A percentile compares a stretch with the other conserved stretches of the same genome.
These are phyloP conservation scores for Tolypeutes matacus DNA, from an alignment of 2,797 vertebrate species.

Conservation along the genomic window DNA sequence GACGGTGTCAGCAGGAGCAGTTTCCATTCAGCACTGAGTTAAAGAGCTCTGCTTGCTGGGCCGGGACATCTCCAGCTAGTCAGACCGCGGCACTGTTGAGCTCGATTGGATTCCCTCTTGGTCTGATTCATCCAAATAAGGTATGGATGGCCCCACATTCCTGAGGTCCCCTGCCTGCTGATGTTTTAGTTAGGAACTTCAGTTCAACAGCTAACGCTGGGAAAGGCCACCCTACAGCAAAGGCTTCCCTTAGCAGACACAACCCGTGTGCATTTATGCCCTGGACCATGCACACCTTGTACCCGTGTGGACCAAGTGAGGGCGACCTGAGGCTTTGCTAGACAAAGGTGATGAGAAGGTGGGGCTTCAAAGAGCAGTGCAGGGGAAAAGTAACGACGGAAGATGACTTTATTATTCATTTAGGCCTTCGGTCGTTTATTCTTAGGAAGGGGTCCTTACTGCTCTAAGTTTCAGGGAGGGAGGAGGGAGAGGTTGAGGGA, in stretches of 20 bases:
- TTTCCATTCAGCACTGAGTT: background rate
- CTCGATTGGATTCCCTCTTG: background rate
- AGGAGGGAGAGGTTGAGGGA: background rate
- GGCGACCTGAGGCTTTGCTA: background rate
- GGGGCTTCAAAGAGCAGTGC: background rate
- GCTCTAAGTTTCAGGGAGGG: background rate
- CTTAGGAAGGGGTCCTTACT: background rate
- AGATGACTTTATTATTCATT: background rate
- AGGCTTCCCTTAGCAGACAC: background rate
- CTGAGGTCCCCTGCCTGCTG: background rate
- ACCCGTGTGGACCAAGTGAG: background rate
- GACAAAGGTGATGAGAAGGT: background rate
- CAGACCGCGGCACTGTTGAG: background rate
- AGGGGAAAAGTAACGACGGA: background rate
- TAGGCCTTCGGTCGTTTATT: background rate
- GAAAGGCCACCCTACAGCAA: background rate
- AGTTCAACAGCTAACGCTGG: background rate
- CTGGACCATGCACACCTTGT: background rate
- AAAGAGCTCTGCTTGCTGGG: background rate
- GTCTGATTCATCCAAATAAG: conserved; percentile 38
- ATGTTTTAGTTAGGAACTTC: background rate
- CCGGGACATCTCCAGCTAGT: background rate
- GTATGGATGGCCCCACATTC: background rate
- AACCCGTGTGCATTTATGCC: background rate
- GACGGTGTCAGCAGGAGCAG: too few relatives aligned